phyloP scores from a whole-genome alignment of 2,113 vertebrate genomes.

The Raja brachyura region DNA sequence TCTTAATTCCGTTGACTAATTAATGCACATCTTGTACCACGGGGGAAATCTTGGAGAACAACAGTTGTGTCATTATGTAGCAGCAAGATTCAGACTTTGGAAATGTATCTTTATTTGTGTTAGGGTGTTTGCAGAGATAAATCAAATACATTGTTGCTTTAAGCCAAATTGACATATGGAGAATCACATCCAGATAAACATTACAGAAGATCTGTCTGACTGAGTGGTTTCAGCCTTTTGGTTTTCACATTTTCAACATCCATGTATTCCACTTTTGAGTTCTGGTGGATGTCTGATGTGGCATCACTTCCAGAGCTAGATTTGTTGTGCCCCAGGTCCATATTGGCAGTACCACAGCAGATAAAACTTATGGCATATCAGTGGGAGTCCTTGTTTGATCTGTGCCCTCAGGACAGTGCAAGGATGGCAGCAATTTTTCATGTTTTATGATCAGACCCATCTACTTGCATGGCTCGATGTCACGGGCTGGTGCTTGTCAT shows the following conservation, averaged over 20 bases:
- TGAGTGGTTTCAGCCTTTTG: not conserved
- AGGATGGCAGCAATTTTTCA: not conserved
- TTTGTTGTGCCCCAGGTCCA: not conserved
- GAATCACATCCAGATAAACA: not conserved
- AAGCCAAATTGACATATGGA: not conserved
- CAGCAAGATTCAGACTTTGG: too few relatives aligned
- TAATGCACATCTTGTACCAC: too few relatives aligned
- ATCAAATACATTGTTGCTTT: not conserved
- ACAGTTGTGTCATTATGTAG: too few relatives aligned
- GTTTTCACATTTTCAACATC: not conserved
- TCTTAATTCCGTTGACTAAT: too few relatives aligned
- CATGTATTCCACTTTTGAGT: not conserved
- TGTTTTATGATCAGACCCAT: not conserved
- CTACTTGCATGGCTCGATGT: not conserved
- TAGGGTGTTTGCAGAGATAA: not conserved
- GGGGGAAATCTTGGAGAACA: too few relatives aligned
- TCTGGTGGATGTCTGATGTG: not conserved
- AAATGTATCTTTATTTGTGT: too few relatives aligned
- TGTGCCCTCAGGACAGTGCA: not conserved
- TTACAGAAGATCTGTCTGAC: not conserved
- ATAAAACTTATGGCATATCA: not conserved
- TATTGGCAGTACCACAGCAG: not conserved
- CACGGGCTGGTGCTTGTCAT: not conserved
- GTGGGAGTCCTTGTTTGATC: not conserved
- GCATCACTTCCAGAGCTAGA: not conserved